Percentiles rank a stretch among this genome's conserved stretches.
Conservation (phyloP, 2,113 vertebrate genomes). For the Carettochelys insculpta region DNA sequence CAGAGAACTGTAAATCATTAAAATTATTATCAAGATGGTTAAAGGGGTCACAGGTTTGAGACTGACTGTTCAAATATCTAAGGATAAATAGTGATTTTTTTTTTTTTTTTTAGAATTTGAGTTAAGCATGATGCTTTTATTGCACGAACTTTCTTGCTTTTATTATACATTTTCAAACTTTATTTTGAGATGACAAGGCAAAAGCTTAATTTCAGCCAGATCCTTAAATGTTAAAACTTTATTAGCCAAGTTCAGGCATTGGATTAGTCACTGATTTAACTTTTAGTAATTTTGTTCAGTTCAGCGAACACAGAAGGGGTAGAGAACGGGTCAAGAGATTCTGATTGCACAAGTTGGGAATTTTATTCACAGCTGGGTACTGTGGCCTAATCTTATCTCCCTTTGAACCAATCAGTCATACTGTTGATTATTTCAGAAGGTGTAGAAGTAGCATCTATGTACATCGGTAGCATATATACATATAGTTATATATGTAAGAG, state of each 20-base stretch:
- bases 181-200: conserved; percentile 37
- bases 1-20: conserved; percentile 2
- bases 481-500: neutral
- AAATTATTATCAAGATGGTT: conserved; percentile 53
- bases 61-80: conserved; percentile 34
- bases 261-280: neutral
- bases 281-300: conserved; percentile 7
- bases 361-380: neutral
- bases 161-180: conserved; percentile 23
- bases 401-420: accelerated
- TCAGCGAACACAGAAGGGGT: neutral
- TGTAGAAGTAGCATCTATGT: neutral
- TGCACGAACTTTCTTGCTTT: conserved; percentile 55
- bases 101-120: conserved; percentile 43
- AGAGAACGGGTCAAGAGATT: neutral
- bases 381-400: neutral
- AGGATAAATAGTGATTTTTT: conserved; percentile 16
- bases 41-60: conserved; percentile 58
- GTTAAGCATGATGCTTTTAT: conserved; percentile 54
- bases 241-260: neutral
- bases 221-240: neutral
- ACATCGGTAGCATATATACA: accelerated
- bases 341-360: neutral
- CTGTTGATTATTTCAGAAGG: neutral
- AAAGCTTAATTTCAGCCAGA: conserved; percentile 27